These are phyloP conservation scores for Leiothrix lutea DNA, from an alignment of 2,113 vertebrate genomes.

Conservation along the genomic window DNA sequence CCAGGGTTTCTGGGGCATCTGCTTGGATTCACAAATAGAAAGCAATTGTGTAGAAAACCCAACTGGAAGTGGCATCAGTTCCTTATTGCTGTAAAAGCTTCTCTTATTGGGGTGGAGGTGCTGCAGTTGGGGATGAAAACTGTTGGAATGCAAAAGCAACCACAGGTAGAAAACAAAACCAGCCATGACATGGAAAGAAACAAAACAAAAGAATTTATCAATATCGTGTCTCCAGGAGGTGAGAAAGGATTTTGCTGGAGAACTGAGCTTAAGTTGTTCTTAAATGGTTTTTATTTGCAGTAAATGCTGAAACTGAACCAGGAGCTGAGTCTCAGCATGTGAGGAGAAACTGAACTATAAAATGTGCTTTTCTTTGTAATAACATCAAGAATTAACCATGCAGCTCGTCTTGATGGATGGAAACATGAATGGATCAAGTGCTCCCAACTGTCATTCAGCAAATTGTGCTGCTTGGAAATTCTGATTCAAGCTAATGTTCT, in stretches of 20 bases:
- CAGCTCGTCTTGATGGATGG: neutral
- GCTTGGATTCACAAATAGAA: neutral
- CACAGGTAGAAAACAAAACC: neutral
- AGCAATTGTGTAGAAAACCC: neutral
- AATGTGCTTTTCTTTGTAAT: neutral
- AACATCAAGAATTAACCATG: neutral
- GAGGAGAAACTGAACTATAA: neutral
- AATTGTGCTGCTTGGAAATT: neutral
- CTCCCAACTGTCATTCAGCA: neutral
- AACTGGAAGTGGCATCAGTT: fast-evolving
- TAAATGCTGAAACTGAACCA: neutral
- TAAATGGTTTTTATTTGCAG: neutral
- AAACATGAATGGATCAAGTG: neutral
- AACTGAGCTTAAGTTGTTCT: neutral
- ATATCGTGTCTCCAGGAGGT: fast-evolving
- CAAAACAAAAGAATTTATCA: neutral
- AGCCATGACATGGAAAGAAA: neutral
- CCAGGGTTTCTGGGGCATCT: neutral
- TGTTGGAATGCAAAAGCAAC: neutral
- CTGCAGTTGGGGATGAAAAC: neutral
- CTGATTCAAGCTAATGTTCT: neutral
- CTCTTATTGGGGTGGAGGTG: neutral
- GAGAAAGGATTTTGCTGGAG: neutral
- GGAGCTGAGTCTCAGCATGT: neutral
- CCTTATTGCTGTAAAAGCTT: neutral